Evolutionary conservation across 2,113 vertebrate genomes (phyloP).

Genomic region (Anguilla japonica): DNA sequence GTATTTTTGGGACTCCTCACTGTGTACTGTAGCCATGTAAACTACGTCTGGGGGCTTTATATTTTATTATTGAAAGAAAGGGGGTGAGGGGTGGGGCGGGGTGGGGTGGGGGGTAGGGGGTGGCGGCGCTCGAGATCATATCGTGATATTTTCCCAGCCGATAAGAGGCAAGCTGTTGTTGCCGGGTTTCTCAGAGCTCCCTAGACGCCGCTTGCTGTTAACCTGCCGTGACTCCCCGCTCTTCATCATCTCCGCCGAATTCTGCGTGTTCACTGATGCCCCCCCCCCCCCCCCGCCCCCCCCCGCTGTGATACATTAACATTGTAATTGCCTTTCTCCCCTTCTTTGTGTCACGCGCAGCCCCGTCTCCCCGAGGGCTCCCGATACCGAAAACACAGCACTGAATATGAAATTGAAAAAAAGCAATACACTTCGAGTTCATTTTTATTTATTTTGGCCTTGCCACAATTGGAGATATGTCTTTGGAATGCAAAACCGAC

Average conservation of each 20-base stretch:
- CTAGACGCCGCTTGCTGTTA: slow-evolving; percentile 69
- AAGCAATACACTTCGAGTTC: neutral
- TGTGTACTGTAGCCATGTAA: neutral
- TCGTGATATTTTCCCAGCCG: slow-evolving; percentile 58
- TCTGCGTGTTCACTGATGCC: slow-evolving; percentile 17
- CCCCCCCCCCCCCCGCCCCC: slow-evolving; percentile 39
- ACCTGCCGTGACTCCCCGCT: slow-evolving; percentile 71
- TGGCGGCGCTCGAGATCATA: slow-evolving; percentile 50
- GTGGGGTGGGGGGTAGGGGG: neutral
- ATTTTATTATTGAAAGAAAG: neutral
- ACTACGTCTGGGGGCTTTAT: neutral
- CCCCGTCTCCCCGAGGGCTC: neutral
- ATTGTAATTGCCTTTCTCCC: slow-evolving; percentile 88
- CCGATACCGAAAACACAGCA: neutral
- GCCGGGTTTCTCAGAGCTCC: slow-evolving; percentile 46
- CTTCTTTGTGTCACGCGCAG: slow-evolving; percentile 10
- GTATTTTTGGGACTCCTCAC: neutral
- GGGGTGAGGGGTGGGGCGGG: neutral
- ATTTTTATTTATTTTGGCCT: neutral
- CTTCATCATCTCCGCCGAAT: slow-evolving; percentile 51
- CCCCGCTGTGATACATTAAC: slow-evolving; percentile 86
- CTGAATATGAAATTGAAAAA: slow-evolving; percentile 10
- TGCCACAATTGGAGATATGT: neutral
- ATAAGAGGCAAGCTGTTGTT: slow-evolving; percentile 60
- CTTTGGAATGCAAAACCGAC: neutral